phyloP scores from a whole-genome alignment of 1,140 invertebrate species.

The Procambarus clarkii region DNA sequence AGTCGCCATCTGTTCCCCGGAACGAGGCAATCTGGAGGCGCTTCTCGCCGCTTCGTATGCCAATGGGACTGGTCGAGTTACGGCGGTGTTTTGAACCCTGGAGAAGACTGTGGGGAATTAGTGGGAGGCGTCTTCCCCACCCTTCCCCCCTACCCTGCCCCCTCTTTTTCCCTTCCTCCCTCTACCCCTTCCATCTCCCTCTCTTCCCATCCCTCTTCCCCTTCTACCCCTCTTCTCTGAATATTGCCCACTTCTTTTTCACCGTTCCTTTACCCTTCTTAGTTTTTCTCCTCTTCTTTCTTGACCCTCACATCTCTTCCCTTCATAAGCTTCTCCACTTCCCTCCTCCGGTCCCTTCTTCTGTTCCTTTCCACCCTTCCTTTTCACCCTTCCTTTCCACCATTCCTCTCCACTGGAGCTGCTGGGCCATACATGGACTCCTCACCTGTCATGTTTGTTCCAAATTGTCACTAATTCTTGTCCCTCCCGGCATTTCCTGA shows the following conservation, averaged over 20 bases:
- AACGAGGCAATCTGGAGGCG: conserved; percentile 12
- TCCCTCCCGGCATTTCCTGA: too few relatives aligned
- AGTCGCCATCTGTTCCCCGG: conserved; percentile 17
- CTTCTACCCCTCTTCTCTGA: background rate
- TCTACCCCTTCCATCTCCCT: background rate
- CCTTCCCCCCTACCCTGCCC: conserved; percentile 3
- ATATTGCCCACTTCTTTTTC: background rate
- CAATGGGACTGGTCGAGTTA: conserved; percentile 24
- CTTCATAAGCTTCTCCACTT: too few relatives aligned
- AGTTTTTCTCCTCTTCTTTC: background rate
- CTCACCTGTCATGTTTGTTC: too few relatives aligned
- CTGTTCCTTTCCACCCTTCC: too few relatives aligned
- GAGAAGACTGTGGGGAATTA: background rate
- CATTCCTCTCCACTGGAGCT: too few relatives aligned
- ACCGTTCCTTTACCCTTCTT: background rate
- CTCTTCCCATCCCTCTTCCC: background rate
- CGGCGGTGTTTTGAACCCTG: conserved; percentile 28
- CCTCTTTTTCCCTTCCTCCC: background rate
- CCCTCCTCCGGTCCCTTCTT: too few relatives aligned
- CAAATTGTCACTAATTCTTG: too few relatives aligned
- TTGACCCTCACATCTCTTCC: background rate
- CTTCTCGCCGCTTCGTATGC: conserved; percentile 26
- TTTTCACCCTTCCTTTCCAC: too few relatives aligned
- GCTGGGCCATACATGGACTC: too few relatives aligned
- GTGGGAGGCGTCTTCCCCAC: background rate